Percentiles rank a stretch among this genome's conserved stretches.
These are phyloP conservation scores for Eupithecia vulgata DNA, from an alignment of 2,888 invertebrate genomes.

Conservation along the genomic window DNA sequence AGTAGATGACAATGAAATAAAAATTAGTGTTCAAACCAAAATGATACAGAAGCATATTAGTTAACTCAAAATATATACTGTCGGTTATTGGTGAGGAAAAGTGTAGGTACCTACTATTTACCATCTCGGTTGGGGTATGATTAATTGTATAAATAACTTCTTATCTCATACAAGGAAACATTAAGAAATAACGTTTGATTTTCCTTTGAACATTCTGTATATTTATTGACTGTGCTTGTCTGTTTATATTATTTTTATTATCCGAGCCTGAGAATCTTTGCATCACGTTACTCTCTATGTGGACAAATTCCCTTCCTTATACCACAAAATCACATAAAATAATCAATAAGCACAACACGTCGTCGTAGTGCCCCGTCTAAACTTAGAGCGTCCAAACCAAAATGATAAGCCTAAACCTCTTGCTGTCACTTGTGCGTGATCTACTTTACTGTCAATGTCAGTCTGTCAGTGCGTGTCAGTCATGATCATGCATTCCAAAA, in stretches of 20 bases:
- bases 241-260: not conserved
- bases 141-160: not conserved
- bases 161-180: not conserved
- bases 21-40: conserved; percentile 4
- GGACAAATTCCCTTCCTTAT: too few species aligned
- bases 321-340: too few species aligned
- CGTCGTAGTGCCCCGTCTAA: too few species aligned
- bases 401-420: too few species aligned
- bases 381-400: too few species aligned
- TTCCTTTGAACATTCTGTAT: not conserved
- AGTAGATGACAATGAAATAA: conserved; percentile 3
- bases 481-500: too few species aligned
- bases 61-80: not conserved
- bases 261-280: not conserved
- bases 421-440: too few species aligned
- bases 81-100: not conserved
- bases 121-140: not conserved
- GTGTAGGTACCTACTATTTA: not conserved
- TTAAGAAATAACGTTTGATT: not conserved
- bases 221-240: not conserved
- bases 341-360: too few species aligned
- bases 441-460: not conserved
- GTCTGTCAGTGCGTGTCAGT: too few species aligned
- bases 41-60: conserved; percentile 2
- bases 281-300: too few species aligned